These are phyloP conservation scores for Matsumyia berberina DNA, from an alignment of 2,888 invertebrate species.

Conservation along the genomic window DNA sequence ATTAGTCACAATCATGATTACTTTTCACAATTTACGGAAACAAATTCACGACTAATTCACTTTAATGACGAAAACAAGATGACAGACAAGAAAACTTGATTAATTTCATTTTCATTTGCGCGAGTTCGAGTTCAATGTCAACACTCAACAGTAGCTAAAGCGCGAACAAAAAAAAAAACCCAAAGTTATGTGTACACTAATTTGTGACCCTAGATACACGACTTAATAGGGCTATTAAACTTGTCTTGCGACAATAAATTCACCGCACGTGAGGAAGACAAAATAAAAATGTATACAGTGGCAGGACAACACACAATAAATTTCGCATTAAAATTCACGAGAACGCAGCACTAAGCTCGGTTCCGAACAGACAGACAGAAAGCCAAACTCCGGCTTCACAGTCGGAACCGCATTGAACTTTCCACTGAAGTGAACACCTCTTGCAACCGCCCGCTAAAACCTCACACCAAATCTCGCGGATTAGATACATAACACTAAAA, in stretches of 20 bases:
- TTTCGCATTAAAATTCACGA: conserved; percentile 33
- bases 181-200: background rate
- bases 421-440: conserved; percentile 78
- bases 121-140: conserved; percentile 52
- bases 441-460: conserved; percentile 62
- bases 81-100: conserved; percentile 33
- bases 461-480: conserved; percentile 23
- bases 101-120: conserved; percentile 49
- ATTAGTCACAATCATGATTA: conserved; percentile 39
- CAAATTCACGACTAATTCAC: conserved; percentile 28
- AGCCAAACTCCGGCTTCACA: conserved; percentile 60
- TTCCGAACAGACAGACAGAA: conserved; percentile 36
- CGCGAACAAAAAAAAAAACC: too few species aligned
- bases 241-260: conserved; percentile 43
- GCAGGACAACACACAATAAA: conserved; percentile 20
- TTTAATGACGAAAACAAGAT: conserved; percentile 16
- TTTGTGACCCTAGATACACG: conserved; percentile 13
- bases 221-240: conserved; percentile 23
- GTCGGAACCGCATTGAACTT: conserved; percentile 77
- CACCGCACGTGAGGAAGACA: conserved; percentile 53
- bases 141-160: conserved; percentile 26
- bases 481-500: conserved; percentile 39
- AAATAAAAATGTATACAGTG: conserved; percentile 5
- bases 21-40: conserved; percentile 23
- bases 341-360: conserved; percentile 20